A percentile compares a stretch with the other conserved stretches of the same genome.
Conservation (phyloP, 2,113 vertebrate species). For the Otus sunia region DNA sequence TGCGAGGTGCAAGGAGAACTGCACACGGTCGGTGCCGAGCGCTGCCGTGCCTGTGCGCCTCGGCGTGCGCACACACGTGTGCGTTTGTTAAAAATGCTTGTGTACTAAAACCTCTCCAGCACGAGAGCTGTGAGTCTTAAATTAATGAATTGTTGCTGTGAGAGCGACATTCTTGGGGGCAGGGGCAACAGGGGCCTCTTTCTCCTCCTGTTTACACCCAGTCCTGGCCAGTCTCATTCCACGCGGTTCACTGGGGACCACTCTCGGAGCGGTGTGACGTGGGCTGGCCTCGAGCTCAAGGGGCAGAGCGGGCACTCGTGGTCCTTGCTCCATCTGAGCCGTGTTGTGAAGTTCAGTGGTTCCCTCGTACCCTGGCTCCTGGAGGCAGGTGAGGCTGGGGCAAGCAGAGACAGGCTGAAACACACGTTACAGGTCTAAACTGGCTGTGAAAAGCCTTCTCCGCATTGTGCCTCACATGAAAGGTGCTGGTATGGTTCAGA, state of each 20-base stretch:
- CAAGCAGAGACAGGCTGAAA: background rate
- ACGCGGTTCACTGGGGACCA: background rate
- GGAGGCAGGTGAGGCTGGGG: background rate
- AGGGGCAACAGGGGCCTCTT: background rate
- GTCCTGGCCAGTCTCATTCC: background rate
- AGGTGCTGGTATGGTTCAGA: slow-evolving; percentile 16
- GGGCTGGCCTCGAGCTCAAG: background rate
- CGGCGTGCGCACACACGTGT: accelerated
- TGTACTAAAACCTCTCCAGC: background rate
- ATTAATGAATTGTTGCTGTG: background rate
- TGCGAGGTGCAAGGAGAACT: background rate
- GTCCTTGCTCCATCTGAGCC: background rate
- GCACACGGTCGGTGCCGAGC: accelerated
- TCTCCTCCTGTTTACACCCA: background rate
- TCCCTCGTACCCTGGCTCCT: background rate
- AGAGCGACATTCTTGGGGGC: background rate
- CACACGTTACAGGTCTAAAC: background rate
- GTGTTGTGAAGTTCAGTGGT: background rate
- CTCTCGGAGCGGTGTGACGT: accelerated
- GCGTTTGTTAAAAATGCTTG: accelerated
- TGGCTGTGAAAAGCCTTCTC: background rate
- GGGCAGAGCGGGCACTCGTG: background rate
- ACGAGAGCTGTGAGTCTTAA: background rate
- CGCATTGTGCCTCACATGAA: slow-evolving; percentile 34
- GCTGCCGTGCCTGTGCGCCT: background rate